A percentile compares a stretch with the other conserved stretches of the same genome.
Conservation (phyloP, 1,140 invertebrate genomes). For the Danaus plexippus region DNA sequence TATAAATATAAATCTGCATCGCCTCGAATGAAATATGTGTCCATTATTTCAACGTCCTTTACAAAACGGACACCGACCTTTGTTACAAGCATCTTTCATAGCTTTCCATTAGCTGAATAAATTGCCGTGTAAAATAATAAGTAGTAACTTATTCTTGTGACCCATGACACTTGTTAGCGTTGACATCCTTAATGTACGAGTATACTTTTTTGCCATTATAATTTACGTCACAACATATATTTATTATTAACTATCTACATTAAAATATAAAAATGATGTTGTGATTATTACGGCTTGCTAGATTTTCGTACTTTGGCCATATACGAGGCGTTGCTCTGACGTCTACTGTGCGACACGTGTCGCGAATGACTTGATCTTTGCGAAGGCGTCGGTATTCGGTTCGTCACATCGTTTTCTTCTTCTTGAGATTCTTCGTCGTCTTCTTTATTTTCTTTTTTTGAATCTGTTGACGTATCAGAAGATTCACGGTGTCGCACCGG, state of each 20-base stretch:
- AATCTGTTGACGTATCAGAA: constrained; percentile 43
- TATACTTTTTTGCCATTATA: too few relatives aligned
- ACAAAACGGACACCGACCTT: constrained; percentile 42
- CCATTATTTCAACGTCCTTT: constrained; percentile 40
- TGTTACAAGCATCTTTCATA: constrained; percentile 45
- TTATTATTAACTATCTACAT: too few relatives aligned
- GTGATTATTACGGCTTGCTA: constrained; percentile 20
- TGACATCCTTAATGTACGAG: too few relatives aligned
- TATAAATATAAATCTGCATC: constrained; percentile 22
- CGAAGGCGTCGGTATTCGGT: constrained; percentile 45
- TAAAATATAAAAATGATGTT: too few relatives aligned
- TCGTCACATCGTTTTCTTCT: constrained; percentile 32
- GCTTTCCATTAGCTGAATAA: constrained; percentile 46
- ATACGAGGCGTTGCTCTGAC: constrained; percentile 54
- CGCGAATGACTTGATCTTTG: constrained; percentile 50
- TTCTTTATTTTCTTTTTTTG: constrained; percentile 38
- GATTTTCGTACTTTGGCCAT: constrained; percentile 53
- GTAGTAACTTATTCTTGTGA: too few relatives aligned
- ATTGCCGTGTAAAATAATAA: constrained; percentile 37
- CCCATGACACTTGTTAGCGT: too few relatives aligned
- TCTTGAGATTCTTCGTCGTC: constrained; percentile 34
- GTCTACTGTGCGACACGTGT: constrained; percentile 48
- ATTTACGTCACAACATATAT: too few relatives aligned
- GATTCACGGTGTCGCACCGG: constrained; percentile 67
- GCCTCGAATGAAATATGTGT: constrained; percentile 30